Evolutionary conservation across 2,797 vertebrate genomes (phyloP).

Genomic region (Acridotheres tristis): DNA sequence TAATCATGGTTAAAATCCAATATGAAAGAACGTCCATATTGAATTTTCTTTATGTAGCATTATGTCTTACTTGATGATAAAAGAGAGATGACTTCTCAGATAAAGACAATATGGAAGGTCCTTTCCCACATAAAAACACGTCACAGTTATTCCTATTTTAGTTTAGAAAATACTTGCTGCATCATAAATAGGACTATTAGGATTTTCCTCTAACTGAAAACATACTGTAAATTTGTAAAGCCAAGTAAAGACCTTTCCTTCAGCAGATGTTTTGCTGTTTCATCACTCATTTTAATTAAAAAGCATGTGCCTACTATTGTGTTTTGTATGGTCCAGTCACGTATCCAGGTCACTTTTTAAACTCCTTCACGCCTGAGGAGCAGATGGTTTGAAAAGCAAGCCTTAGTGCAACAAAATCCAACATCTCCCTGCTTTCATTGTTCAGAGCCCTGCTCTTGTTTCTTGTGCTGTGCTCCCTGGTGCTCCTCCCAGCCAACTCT

Average conservation of each 20-base stretch:
- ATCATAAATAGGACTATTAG: not conserved
- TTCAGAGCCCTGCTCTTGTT: not conserved
- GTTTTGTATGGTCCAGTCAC: not conserved
- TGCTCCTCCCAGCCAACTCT: not conserved
- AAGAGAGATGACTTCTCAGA: not conserved
- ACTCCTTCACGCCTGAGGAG: not conserved
- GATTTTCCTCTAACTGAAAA: not conserved
- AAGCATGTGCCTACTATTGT: not conserved
- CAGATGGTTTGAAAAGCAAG: constrained; percentile 46
- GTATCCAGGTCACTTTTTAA: not conserved
- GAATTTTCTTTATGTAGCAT: not conserved
- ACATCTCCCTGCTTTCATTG: not conserved
- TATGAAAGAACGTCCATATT: not conserved
- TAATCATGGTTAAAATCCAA: not conserved
- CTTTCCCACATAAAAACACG: not conserved
- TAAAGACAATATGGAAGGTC: not conserved
- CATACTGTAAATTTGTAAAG: not conserved
- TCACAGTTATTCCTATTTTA: not conserved
- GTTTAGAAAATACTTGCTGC: not conserved
- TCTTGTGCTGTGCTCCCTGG: not conserved
- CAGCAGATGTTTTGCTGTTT: constrained; percentile 19
- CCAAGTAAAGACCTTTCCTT: not conserved
- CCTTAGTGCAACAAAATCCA: not conserved
- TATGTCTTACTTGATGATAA: not conserved
- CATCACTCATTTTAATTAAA: constrained; percentile 2